Evolutionary conservation across 2,797 vertebrate species (phyloP), one percentile per base, ranked within the genome.

Genomic region (Pteropus rufus): DNA sequence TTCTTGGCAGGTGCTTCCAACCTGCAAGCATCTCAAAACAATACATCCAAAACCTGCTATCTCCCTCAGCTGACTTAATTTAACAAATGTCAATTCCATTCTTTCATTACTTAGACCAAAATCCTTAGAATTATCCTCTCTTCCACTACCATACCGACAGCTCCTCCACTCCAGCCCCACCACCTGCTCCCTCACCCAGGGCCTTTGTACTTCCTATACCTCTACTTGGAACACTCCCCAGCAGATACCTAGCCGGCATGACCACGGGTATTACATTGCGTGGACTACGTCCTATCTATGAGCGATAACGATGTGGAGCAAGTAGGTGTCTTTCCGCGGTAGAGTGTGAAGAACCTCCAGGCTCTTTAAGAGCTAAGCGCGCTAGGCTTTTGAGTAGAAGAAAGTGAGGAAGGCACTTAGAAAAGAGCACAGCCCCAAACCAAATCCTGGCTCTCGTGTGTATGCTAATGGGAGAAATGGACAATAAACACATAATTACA

Each of bases 1-100:
- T 46, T 44, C 65, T 14, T 29, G 62, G 62, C 36, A 72, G 86
- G 16, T 77, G 77, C 72, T 73, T 91, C 90, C 11, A 69, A 58
- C 44, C 75, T 67, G n/a, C 84, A 81, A 80, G 52, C n/a, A 76
- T 81, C 79, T n/a, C 39, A 64, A 70, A 92, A 95, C 29, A 41
- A 44, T 21, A 84, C 15, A 92, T 49, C 44, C 54, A 7, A 76
- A 70, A 44, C 39, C 69, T 69, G 16, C 31, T 54, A 36, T 14
- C 62, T 12, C 49, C 70, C 31, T 19, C 24, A 44, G n/a, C 89
- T 89, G 62, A 69, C 69, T 76, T 64, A 46, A 72, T 77, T 77
- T 92, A 94, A 41, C 75, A 92, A 82, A 89, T 34, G 21, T 67
- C 85, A 72, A 24, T 73, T 89, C 62, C 69, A 82, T 79, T 75